These are phyloP conservation scores for Emydocephalus ijimae DNA, from an alignment of 2,113 vertebrate species.

Conservation along the genomic window DNA sequence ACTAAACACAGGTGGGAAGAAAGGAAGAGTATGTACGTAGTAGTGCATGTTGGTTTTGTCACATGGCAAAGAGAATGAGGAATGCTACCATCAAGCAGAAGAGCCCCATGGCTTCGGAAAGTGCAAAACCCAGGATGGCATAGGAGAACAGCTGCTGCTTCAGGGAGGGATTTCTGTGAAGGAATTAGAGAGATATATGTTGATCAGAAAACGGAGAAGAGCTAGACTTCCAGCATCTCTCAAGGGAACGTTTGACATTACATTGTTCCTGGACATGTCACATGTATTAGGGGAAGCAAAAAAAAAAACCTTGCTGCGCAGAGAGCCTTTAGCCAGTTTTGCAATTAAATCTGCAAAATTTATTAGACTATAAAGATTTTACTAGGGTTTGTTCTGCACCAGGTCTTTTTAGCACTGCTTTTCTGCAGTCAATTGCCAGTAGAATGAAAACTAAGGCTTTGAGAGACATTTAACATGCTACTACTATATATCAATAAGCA, in stretches of 20 bases:
- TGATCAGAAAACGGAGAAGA: background rate
- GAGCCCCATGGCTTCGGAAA: slow-evolving; percentile 79
- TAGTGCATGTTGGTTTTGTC: slow-evolving; percentile 42
- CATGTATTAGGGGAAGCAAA: background rate
- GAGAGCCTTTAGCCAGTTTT: background rate
- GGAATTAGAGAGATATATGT: background rate
- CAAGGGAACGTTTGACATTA: no score
- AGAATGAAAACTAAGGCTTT: background rate
- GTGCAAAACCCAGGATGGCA: slow-evolving; percentile 77
- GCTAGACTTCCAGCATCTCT: background rate
- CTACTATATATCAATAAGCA: background rate
- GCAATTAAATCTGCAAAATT: background rate
- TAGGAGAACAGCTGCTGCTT: slow-evolving; percentile 79
- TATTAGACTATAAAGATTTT: background rate
- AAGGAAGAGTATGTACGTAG: background rate
- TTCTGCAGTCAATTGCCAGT: background rate
- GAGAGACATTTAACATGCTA: background rate
- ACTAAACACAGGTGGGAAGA: slow-evolving; percentile 15
- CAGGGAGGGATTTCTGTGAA: slow-evolving; percentile 71
- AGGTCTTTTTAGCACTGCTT: background rate
- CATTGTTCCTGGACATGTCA: background rate
- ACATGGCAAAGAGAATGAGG: slow-evolving; percentile 80
- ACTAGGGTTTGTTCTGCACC: background rate
- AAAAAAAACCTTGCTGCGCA: background rate
- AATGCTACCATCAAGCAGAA: slow-evolving; percentile 81